These are phyloP conservation scores for Darevskia nairensis DNA, from an alignment of 2,797 vertebrate genomes.

Conservation along the genomic window DNA sequence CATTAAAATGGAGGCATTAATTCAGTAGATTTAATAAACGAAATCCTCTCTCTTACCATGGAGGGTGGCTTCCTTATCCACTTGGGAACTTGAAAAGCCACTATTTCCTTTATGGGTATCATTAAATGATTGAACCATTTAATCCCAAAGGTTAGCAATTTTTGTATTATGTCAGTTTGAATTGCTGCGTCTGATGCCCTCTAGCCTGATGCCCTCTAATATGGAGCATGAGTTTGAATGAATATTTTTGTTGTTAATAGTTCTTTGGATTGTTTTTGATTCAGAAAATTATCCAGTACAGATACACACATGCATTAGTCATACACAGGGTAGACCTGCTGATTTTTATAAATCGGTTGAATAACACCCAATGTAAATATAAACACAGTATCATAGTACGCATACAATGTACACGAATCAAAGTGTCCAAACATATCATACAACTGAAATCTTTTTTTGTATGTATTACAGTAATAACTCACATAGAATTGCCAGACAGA, in stretches of 20 bases:
- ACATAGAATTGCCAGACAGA: constrained; percentile 65
- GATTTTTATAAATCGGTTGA: no score
- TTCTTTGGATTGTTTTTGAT: constrained; percentile 40
- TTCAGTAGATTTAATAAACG: neutral
- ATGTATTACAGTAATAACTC: constrained; percentile 71
- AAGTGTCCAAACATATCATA: constrained; percentile 49
- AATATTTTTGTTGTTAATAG: constrained; percentile 42
- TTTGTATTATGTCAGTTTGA: neutral
- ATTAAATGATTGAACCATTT: neutral
- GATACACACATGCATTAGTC: neutral
- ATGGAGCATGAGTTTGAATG: neutral
- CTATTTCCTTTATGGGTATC: neutral
- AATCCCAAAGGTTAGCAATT: neutral
- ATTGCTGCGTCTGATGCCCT: neutral
- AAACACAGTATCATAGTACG: constrained; percentile 37
- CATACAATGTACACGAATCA: constrained; percentile 38
- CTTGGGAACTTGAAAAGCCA: neutral
- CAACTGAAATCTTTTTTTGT: constrained; percentile 67
- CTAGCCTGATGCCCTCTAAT: neutral
- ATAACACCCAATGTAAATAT: neutral
- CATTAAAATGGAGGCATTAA: neutral
- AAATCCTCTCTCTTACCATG: neutral
- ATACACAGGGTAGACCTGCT: no score
- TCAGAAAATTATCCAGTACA: constrained; percentile 29
- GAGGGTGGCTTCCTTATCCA: neutral